A percentile compares a stretch with the other conserved stretches of the same genome.
phyloP scores from a whole-genome alignment of 2,797 vertebrate genomes.

The Sebastes glaucus region DNA sequence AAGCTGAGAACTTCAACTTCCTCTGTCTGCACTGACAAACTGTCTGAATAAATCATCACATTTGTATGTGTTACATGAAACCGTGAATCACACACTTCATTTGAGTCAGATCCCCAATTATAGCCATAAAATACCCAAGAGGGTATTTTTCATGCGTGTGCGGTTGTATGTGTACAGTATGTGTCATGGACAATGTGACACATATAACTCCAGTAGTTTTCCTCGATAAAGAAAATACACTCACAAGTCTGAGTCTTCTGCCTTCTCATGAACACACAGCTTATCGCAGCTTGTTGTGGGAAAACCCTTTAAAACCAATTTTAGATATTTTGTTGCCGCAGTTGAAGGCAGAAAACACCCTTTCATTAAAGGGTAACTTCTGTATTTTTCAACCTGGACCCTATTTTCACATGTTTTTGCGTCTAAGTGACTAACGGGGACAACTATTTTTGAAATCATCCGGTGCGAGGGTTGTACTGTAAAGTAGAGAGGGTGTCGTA shows the following conservation, averaged over 20 bases:
- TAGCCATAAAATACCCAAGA: constrained; percentile 50
- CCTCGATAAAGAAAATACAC: constrained; percentile 12
- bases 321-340: neutral
- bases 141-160: constrained; percentile 61
- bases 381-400: too few relatives aligned
- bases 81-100: constrained; percentile 49
- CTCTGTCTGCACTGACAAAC: constrained; percentile 51
- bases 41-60: neutral
- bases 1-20: constrained; percentile 60
- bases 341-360: neutral
- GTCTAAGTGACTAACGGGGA: too few relatives aligned
- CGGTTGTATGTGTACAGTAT: constrained; percentile 35
- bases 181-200: constrained; percentile 53
- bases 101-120: constrained; percentile 48
- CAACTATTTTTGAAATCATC: too few relatives aligned
- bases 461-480: too few relatives aligned
- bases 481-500: too few relatives aligned
- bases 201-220: constrained; percentile 34
- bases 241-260: neutral
- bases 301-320: constrained; percentile 1
- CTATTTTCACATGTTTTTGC: too few relatives aligned
- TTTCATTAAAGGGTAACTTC: neutral
- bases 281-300: neutral
- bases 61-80: neutral
- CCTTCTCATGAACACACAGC: neutral